phyloP scores from a whole-genome alignment of 53 echinoderm and acorn worm species.

The Antedon mediterranea region DNA sequence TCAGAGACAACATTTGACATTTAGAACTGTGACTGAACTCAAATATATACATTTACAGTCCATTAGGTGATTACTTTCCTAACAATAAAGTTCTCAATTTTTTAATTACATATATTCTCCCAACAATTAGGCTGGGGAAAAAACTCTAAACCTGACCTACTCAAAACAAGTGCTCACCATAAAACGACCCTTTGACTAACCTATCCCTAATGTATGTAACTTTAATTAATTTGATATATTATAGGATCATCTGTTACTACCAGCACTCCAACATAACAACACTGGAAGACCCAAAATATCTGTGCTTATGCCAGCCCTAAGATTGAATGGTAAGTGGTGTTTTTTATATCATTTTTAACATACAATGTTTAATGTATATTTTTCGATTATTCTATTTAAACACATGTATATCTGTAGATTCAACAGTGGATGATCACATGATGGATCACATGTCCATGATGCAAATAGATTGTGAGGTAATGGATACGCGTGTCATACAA shows the following conservation, averaged over 20 bases:
- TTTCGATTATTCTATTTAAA: background rate
- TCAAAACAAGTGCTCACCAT: no score
- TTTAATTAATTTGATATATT: slow-evolving; percentile 1
- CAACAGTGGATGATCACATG: slow-evolving; percentile 47
- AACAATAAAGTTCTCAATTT: no score
- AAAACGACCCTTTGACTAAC: no score
- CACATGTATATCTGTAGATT: slow-evolving; percentile 41
- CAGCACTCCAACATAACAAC: slow-evolving; percentile 72
- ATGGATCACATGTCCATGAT: slow-evolving; percentile 90
- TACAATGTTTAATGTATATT: no score
- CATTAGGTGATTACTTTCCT: no score
- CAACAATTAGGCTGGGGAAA: no score
- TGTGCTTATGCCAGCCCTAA: slow-evolving; percentile 79
- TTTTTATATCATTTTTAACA: no score
- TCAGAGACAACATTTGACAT: no score
- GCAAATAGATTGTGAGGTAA: slow-evolving; percentile 98
- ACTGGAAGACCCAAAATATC: slow-evolving; percentile 95
- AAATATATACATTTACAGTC: no score
- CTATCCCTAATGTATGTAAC: background rate
- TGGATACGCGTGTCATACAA: slow-evolving; percentile 77
- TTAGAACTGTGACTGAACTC: no score
- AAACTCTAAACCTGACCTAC: no score
- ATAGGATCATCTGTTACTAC: slow-evolving; percentile 87
- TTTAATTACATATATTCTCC: no score
- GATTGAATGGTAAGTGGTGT: slow-evolving; percentile 85